phyloP scores from a whole-genome alignment of 1,140 invertebrate genomes.

The Halictus rubicundus region DNA sequence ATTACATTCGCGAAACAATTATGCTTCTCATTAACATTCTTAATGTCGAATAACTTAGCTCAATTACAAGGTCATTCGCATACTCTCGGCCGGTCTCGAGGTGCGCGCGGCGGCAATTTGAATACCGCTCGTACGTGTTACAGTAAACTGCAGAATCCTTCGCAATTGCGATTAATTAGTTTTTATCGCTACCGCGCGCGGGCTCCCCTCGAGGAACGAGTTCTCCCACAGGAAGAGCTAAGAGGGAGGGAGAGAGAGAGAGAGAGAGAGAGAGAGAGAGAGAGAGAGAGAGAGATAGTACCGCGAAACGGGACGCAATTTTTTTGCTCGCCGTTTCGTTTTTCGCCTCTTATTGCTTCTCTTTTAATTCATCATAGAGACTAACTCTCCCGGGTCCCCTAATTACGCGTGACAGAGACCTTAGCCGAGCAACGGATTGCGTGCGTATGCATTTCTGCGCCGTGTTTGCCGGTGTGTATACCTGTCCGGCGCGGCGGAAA shows the following conservation, averaged over 20 bases:
- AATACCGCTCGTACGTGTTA: conserved; percentile 23
- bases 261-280: too few species aligned
- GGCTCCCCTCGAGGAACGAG: background rate
- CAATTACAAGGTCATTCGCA: background rate
- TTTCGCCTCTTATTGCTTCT: background rate
- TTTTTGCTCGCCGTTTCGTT: background rate
- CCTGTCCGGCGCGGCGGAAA: conserved; percentile 1
- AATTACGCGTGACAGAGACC: conserved; percentile 23
- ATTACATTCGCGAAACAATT: background rate
- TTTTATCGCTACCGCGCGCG: background rate
- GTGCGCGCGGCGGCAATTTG: background rate
- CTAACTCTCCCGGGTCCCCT: conserved; percentile 34
- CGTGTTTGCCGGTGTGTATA: background rate
- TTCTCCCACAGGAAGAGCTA: background rate
- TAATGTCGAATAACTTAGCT: background rate
- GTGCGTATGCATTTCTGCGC: conserved; percentile 17
- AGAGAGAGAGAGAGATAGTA: too few species aligned
- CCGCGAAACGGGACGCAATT: background rate
- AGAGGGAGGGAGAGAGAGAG: too few species aligned
- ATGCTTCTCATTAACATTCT: background rate
- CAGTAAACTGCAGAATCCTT: conserved; percentile 2
- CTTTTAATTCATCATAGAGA: conserved; percentile 30
- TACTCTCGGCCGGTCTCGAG: background rate
- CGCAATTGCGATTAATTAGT: conserved; percentile 32
- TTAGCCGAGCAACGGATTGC: conserved; percentile 27